phyloP scores from a whole-genome alignment of 2,113 vertebrate genomes.

The Sinocyclocheilus anshuiensis region DNA sequence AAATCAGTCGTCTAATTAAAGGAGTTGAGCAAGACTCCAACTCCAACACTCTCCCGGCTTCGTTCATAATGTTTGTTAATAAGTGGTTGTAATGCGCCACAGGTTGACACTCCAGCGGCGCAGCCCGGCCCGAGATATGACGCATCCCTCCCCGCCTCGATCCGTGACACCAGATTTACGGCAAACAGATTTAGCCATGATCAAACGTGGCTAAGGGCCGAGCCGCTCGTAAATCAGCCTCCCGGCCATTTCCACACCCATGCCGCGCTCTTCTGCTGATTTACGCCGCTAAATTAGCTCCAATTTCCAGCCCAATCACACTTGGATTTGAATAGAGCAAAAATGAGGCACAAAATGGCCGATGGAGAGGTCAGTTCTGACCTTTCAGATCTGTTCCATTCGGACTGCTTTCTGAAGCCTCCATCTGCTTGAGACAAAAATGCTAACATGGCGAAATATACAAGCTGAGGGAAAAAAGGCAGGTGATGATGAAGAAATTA shows the following conservation, averaged over 20 bases:
- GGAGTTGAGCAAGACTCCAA: not conserved
- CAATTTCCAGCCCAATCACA: conserved; percentile 48
- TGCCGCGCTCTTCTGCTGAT: conserved; percentile 48
- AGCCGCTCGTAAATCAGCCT: conserved; percentile 58
- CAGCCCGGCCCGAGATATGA: conserved; percentile 23
- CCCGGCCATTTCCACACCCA: conserved; percentile 29
- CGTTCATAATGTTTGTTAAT: conserved; percentile 14
- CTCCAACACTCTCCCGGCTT: not conserved
- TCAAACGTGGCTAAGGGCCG: conserved; percentile 58
- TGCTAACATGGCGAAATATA: not conserved
- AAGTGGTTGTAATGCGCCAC: not conserved
- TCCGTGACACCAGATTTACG: conserved; percentile 58
- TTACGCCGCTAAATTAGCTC: conserved; percentile 62
- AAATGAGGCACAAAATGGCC: conserved; percentile 36
- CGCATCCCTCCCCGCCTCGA: conserved; percentile 41
- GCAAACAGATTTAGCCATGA: conserved; percentile 65
- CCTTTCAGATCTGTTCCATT: not conserved
- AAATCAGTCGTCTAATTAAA: conserved; percentile 25
- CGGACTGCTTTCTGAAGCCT: not conserved
- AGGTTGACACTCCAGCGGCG: conserved; percentile 1
- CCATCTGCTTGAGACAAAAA: not conserved
- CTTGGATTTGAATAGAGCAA: conserved; percentile 25
- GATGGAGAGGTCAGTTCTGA: conserved; percentile 32
- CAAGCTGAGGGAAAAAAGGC: not conserved
- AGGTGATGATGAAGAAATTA: conserved; percentile 35